Percentiles rank a stretch among this genome's conserved stretches.
These are phyloP conservation scores for Cyaniris semiargus DNA, from an alignment of 2,888 invertebrate genomes.

Conservation along the genomic window DNA sequence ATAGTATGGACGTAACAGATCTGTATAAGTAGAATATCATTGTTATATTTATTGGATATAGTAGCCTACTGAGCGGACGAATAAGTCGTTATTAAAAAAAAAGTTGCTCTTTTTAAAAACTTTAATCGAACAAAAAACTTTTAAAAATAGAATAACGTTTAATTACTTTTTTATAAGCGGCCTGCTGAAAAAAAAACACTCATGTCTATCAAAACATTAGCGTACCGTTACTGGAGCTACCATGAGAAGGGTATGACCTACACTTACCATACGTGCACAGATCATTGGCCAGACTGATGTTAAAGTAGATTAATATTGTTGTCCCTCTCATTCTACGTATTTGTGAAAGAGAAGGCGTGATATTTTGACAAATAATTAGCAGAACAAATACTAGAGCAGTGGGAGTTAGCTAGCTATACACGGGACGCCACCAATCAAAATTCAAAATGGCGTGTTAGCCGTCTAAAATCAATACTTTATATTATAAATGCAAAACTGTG, in stretches of 20 bases:
- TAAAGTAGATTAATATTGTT: background rate
- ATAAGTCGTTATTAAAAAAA: background rate
- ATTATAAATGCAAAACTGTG: too few species aligned
- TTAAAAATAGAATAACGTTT: background rate
- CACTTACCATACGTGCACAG: conserved; percentile 23
- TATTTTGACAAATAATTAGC: background rate
- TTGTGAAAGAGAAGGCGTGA: background rate
- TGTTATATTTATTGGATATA: too few species aligned
- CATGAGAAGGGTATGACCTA: conserved; percentile 13
- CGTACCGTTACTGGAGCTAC: background rate
- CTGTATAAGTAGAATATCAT: too few species aligned
- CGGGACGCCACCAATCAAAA: background rate
- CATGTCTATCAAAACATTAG: background rate
- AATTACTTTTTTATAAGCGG: background rate
- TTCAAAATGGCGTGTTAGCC: too few species aligned
- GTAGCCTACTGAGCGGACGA: background rate
- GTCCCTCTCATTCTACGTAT: background rate
- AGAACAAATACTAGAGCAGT: background rate
- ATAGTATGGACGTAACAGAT: too few species aligned
- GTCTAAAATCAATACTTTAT: too few species aligned
- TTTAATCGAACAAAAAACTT: background rate
- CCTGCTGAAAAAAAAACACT: background rate
- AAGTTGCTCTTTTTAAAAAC: background rate
- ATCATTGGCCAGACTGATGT: conserved; percentile 19
- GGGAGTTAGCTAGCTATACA: background rate